Base-by-base conservation (phyloP, 2,113 vertebrate genomes). In the Oreotrochilus melanogaster region DNA sequence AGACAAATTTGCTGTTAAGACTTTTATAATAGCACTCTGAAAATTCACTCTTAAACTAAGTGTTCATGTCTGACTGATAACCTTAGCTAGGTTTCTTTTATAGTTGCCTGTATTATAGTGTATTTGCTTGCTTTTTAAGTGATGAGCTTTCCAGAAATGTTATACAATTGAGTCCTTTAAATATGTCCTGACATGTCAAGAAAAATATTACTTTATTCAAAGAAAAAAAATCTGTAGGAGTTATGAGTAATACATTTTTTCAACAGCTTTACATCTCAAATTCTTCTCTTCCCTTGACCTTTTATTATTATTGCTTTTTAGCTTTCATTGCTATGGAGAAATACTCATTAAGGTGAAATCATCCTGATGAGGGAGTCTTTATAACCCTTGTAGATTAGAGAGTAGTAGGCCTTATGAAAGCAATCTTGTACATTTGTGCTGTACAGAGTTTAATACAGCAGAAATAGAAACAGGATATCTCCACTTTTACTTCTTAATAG, bases 21-120 rank as follows among this genome's bases (percentile, higher is more conserved):
- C 10, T 72, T 89, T 39, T 39, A 39, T 39, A 39, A 39, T 22
- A 48, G 47, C 53, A 54, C 47, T 92, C 69, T 86, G 61, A 92
- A 96, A 53, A 91, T 93, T 85, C 47, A 18, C 10, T 86, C 95
- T 50, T 56, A 92, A 95, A 95, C 35, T 13, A 90, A 87, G 21
- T 48, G 27, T 72, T 86, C 23, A 2, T 45, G 4, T 19, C 37
- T 84, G 47, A 85, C 21, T 78, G 61, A 65, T 14, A 92, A 19
- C 11, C 3, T 47, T 50, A 66, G 8, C 8, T 45, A 62, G 15
- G 7, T 73, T 74, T 69, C 65, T 61, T 84, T 90, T 72, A 47
- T 50, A 17, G 78, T 80, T 73, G 18, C 48, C 21, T 62, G 14
- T 5, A 92, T 73, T 88, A 13, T 17, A 56, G 39, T 48, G 19